Percentiles rank a stretch among this genome's conserved stretches.
Conservation (phyloP, 2,888 invertebrate genomes). For the Stegana nigrithorax region DNA sequence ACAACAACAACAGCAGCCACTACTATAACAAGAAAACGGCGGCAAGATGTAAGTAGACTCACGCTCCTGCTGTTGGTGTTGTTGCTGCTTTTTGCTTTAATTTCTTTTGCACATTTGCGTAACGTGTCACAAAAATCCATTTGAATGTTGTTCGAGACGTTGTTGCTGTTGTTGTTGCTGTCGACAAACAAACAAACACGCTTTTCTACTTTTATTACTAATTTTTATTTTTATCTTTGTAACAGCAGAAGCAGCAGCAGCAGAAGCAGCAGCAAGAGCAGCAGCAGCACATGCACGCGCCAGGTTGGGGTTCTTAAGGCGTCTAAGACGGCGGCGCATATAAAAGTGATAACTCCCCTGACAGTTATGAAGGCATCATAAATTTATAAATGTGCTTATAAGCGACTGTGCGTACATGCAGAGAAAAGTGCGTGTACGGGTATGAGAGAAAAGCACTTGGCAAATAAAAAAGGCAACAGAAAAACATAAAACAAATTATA, state of each 20-base stretch:
- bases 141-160: constrained; percentile 51
- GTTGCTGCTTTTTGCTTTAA: constrained; percentile 44
- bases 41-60: constrained; percentile 21
- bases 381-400: constrained; percentile 56
- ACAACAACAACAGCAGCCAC: constrained; percentile 18
- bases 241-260: constrained; percentile 27
- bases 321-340: constrained; percentile 40
- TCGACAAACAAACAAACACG: constrained; percentile 57
- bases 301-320: too few relatives aligned
- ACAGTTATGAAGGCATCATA: constrained; percentile 54
- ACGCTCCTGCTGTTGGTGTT: not conserved
- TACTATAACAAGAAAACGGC: constrained; percentile 34
- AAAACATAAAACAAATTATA: constrained; percentile 17
- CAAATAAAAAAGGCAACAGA: constrained; percentile 42
- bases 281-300: not conserved
- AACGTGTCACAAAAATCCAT: constrained; percentile 61
- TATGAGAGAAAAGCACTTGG: not conserved
- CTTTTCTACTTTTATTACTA: constrained; percentile 63
- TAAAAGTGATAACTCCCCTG: constrained; percentile 60
- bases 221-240: constrained; percentile 52
- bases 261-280: constrained; percentile 28
- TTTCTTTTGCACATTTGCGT: constrained; percentile 61
- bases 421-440: constrained; percentile 53
- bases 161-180: constrained; percentile 40
- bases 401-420: constrained; percentile 24